Evolutionary conservation across 2,888 invertebrate genomes (phyloP).

Genomic region (Nycteola revayana): DNA sequence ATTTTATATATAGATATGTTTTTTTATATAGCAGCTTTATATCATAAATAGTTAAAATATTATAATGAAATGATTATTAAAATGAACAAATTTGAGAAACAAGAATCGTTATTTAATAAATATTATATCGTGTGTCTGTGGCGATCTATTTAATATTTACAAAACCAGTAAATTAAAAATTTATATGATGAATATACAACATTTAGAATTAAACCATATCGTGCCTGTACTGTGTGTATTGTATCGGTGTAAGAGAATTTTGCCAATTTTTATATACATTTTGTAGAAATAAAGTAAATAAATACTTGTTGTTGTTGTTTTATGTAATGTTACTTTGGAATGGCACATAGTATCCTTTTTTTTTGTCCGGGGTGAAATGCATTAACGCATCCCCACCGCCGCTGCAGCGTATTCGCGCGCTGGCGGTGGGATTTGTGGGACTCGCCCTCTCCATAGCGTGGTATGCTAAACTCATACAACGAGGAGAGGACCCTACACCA

Average conservation of each 20-base stretch:
- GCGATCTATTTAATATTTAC: slow-evolving; percentile 8
- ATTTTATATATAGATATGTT: neutral
- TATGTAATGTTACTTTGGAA: neutral
- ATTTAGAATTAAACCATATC: slow-evolving; percentile 27
- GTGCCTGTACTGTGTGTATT: slow-evolving; percentile 50
- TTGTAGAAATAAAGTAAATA: slow-evolving; percentile 34
- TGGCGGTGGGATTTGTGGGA: no score
- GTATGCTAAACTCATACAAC: no score
- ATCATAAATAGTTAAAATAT: no score
- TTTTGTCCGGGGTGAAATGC: no score
- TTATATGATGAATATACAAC: slow-evolving; percentile 12
- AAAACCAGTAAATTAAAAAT: slow-evolving; percentile 17
- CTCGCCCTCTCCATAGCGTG: no score
- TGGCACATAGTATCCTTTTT: no score
- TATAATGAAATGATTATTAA: no score
- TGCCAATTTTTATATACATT: slow-evolving; percentile 46
- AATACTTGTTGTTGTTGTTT: slow-evolving; percentile 1
- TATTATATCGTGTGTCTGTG: neutral
- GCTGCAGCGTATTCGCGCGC: no score
- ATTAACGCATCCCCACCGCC: no score
- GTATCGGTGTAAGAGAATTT: slow-evolving; percentile 54
- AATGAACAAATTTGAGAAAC: no score
- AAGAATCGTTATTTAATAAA: no score
- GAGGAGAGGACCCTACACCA: no score
- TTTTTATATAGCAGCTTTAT: slow-evolving; percentile 22